phyloP scores from a whole-genome alignment of 2,888 invertebrate species.

The Macaria notata region DNA sequence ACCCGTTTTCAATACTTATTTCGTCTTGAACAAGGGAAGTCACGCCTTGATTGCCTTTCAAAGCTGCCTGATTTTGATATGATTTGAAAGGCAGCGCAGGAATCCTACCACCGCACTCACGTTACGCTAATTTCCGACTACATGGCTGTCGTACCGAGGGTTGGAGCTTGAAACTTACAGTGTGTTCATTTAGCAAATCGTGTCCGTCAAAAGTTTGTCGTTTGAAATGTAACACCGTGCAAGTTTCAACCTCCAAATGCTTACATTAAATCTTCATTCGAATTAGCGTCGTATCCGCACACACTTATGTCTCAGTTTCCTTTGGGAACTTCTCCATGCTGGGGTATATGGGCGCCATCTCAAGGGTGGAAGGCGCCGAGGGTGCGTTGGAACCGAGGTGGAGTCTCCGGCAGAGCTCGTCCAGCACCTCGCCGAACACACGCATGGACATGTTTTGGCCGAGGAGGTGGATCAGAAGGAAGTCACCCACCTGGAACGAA shows the following conservation, averaged over 20 bases:
- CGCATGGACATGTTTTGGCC: slow-evolving; percentile 94
- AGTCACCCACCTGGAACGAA: slow-evolving; percentile 89
- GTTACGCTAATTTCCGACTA: slow-evolving; percentile 5
- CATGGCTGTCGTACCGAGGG: too few relatives aligned
- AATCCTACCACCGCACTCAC: slow-evolving; percentile 13
- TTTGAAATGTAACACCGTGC: too few relatives aligned
- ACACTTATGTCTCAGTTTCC: slow-evolving; percentile 90
- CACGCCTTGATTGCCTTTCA: background rate
- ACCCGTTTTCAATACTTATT: background rate
- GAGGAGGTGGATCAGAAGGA: slow-evolving; percentile 90
- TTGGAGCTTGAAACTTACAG: too few relatives aligned
- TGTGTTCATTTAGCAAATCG: too few relatives aligned
- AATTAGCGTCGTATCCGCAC: slow-evolving; percentile 12
- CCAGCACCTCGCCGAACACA: slow-evolving; percentile 90
- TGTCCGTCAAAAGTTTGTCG: too few relatives aligned
- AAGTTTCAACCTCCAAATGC: too few relatives aligned
- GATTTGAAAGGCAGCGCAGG: slow-evolving; percentile 9
- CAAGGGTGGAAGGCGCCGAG: slow-evolving; percentile 92
- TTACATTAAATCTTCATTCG: slow-evolving; percentile 5
- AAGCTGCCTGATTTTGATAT: background rate
- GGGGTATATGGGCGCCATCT: slow-evolving; percentile 93
- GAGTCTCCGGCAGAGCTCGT: slow-evolving; percentile 87
- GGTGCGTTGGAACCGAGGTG: slow-evolving; percentile 89
- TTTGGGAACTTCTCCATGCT: slow-evolving; percentile 89
- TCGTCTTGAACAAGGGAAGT: slow-evolving; percentile 8